A percentile compares a stretch with the other conserved stretches of the same genome.
Conservation (phyloP, 2,113 vertebrate genomes). For the Paedocypris sp. region DNA sequence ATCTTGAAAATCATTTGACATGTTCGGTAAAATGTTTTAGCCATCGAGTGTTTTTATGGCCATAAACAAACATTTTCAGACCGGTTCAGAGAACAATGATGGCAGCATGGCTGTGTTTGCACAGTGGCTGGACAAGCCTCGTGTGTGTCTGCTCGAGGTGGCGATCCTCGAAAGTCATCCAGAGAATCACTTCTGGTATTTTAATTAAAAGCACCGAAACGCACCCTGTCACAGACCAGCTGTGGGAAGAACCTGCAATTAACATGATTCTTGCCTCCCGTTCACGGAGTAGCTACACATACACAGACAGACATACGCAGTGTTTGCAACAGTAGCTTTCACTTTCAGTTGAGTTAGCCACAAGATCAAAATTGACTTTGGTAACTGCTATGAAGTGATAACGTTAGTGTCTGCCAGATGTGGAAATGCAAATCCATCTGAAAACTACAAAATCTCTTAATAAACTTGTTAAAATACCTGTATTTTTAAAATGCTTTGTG, state of each 20-base stretch:
- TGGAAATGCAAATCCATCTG: too few species aligned
- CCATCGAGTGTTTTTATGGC: too few species aligned
- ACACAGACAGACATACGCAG: background rate
- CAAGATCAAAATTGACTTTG: too few species aligned
- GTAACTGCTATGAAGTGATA: too few species aligned
- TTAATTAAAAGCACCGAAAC: conserved; percentile 32
- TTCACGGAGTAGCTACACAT: background rate
- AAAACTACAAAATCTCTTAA: too few species aligned
- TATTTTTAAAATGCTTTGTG: too few species aligned
- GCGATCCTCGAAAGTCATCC: background rate
- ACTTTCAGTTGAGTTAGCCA: too few species aligned
- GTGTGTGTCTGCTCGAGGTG: background rate
- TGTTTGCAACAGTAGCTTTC: background rate
- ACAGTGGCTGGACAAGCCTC: background rate
- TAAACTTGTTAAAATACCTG: too few species aligned
- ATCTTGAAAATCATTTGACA: too few species aligned
- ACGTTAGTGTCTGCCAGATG: too few species aligned
- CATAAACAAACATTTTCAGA: too few species aligned
- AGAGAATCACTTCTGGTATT: conserved; percentile 16
- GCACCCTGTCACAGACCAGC: conserved; percentile 27
- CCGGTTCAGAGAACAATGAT: background rate
- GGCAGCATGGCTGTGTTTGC: background rate
- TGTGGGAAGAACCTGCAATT: conserved; percentile 32
- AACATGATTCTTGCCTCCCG: conserved; percentile 10
- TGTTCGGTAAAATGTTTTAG: too few species aligned